Conservation (phyloP, 37 sponge, comb jelly and placozoan genomes). For the Ephydatia muelleri region DNA sequence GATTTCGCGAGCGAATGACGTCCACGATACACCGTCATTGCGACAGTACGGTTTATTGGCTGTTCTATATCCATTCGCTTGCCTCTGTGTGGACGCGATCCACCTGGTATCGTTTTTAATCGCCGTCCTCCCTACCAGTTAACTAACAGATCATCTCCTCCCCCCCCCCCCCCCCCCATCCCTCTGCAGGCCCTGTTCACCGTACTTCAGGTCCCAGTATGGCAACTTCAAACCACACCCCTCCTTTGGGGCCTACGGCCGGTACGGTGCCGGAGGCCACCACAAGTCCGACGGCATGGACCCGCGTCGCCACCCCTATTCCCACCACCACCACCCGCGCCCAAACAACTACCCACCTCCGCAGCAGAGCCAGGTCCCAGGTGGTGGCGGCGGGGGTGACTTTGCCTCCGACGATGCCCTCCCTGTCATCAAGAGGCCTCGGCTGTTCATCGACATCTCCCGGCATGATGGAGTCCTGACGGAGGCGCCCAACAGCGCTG, state of each 20-base stretch:
- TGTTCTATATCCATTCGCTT: neutral
- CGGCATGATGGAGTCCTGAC: neutral
- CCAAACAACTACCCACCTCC: constrained; percentile 10
- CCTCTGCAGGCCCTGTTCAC: neutral
- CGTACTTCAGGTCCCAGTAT: constrained; percentile 9
- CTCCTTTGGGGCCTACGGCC: neutral
- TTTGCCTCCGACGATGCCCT: neutral
- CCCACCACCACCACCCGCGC: constrained; percentile 12
- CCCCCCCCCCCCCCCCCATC: neutral
- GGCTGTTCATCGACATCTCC: constrained; percentile 34
- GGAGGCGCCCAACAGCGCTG: constrained; percentile 43
- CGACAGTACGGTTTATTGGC: neutral
- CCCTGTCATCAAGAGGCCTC: constrained; percentile 41
- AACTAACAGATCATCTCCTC: neutral
- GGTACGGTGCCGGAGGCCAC: constrained; percentile 7
- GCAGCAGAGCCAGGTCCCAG: neutral
- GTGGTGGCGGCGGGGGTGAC: neutral
- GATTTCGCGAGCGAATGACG: neutral
- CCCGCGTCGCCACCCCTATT: constrained; percentile 6
- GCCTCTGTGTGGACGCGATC: neutral
- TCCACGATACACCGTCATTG: too few species aligned
- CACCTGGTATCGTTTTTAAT: neutral
- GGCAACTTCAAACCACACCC: constrained; percentile 16
- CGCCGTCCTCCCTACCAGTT: too few species aligned
- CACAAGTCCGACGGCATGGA: constrained; percentile 26